Evolutionary conservation across 2,113 vertebrate genomes (phyloP).

Genomic region (Echinops telfairi): DNA sequence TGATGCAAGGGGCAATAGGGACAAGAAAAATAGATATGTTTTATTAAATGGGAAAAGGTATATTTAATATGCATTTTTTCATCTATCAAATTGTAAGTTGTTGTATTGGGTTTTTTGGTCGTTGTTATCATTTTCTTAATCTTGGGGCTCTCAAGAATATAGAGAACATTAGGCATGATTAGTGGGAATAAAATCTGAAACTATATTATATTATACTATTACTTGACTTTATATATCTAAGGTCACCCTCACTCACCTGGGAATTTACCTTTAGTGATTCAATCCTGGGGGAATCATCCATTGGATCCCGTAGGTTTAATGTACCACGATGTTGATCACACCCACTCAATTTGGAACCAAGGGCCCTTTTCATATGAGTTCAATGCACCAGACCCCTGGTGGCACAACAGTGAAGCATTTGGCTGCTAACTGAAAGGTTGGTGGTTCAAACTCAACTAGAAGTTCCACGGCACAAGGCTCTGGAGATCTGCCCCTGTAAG

Average conservation of each 20-base stretch:
- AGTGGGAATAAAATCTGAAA: not conserved
- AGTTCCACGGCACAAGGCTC: not conserved
- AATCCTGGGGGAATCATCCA: not conserved
- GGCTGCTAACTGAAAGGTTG: not conserved
- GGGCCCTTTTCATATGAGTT: not conserved
- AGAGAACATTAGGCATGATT: not conserved
- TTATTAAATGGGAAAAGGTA: not conserved
- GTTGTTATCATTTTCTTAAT: not conserved
- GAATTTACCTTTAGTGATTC: not conserved
- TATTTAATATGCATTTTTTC: not conserved
- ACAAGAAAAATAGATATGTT: not conserved
- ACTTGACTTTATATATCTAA: not conserved
- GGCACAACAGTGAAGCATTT: not conserved
- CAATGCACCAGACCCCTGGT: not conserved
- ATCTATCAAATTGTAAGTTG: not conserved
- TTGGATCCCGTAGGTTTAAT: not conserved
- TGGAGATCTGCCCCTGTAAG: not conserved
- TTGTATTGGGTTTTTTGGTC: not conserved
- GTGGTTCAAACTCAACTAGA: not conserved
- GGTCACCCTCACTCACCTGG: not conserved
- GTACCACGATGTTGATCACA: not conserved
- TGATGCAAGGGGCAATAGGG: not conserved
- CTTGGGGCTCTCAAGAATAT: not conserved
- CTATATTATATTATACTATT: not conserved
- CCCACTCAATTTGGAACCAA: not conserved